A percentile compares a stretch with the other conserved stretches of the same genome.
phyloP scores from a whole-genome alignment of 2,113 vertebrate species.

The Thamnophis sirtalis region DNA sequence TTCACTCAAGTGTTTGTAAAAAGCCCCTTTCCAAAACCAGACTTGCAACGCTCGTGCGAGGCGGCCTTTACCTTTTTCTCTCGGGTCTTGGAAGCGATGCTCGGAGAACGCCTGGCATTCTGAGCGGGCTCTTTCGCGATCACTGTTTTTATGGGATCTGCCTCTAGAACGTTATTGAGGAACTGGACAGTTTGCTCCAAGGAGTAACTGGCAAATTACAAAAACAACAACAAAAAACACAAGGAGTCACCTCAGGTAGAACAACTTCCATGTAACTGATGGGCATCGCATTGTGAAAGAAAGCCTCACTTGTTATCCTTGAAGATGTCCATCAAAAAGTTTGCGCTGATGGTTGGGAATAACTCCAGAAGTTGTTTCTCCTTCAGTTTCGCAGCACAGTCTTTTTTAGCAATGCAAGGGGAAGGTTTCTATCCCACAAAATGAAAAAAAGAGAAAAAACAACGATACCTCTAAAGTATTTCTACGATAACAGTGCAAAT shows the following conservation, averaged over 20 bases:
- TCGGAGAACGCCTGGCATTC: conserved; percentile 59
- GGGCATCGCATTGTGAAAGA: not conserved
- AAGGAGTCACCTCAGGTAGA: conserved; percentile 12
- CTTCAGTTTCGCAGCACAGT: conserved; percentile 84
- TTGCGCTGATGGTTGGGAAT: conserved; percentile 87
- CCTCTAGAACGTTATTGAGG: conserved; percentile 83
- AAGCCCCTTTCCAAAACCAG: not conserved
- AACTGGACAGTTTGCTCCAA: conserved; percentile 87
- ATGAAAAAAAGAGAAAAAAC: not conserved
- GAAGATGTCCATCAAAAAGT: conserved; percentile 91
- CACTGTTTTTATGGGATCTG: conserved; percentile 87
- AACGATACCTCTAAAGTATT: conserved; percentile 36
- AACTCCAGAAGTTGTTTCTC: conserved; percentile 85
- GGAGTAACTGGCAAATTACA: conserved; percentile 75
- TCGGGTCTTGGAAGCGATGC: conserved; percentile 55
- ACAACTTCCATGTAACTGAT: not conserved
- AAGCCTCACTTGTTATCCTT: conserved; percentile 88
- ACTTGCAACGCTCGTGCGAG: not conserved
- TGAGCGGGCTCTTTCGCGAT: conserved; percentile 75
- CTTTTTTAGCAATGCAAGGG: conserved; percentile 73
- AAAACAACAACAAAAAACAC: not conserved
- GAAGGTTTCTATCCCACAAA: conserved; percentile 70
- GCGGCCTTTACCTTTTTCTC: conserved; percentile 72
- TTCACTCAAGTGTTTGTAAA: not conserved
- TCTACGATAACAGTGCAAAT: conserved; percentile 30